Base-by-base conservation (phyloP, 2,113 vertebrate genomes). In the Oreocharis arfaki region DNA sequence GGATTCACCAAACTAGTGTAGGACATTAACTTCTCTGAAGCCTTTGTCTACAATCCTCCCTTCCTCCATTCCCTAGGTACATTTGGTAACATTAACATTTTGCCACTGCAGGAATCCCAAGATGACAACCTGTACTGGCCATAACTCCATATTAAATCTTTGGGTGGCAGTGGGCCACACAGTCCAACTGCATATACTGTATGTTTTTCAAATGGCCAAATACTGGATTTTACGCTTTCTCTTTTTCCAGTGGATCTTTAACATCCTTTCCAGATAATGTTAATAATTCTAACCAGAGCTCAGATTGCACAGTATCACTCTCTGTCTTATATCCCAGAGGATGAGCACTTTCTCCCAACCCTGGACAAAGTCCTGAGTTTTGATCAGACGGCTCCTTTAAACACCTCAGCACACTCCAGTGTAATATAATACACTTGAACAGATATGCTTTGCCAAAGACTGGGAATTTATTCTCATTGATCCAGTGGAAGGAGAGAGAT, bases 381-480 rank as follows among this genome's bases (percentile, higher is more conserved):
- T 1, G 9, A 93, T 80, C 73, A 95, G 84, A 76, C 61, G 55
- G 75, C 35, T 83, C 20, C 47, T 89, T 74, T 80, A 80, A 94
- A 80, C 28, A 93, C 55, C 68, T 84, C 63, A 70, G 75, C 42
- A 85, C 20, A 64, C 50, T 67, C 57, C 69, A 75, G 2, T 56
- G 49, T 52, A 93, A 79, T 47, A n/a, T 7, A 85, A 84, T 32
- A 79, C 50, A 76, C 32, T 30, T 35, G 33, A 95, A 42, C 6
- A 85, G 75, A 74, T 23, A 80, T 28, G 56, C 33, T 64, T 92
- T 92, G 37, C 30, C 53, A 93, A 69, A 89, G 69, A 53, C 28
- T 37, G 11, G 32, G 20, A 74, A 91, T 77, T 81, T 71, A 55
- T 28, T 89, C 27, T 86, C 21, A 33, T 23, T 77, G n/a, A 68